phyloP scores from a whole-genome alignment of 2,888 invertebrate species.

The Apamea anceps region DNA sequence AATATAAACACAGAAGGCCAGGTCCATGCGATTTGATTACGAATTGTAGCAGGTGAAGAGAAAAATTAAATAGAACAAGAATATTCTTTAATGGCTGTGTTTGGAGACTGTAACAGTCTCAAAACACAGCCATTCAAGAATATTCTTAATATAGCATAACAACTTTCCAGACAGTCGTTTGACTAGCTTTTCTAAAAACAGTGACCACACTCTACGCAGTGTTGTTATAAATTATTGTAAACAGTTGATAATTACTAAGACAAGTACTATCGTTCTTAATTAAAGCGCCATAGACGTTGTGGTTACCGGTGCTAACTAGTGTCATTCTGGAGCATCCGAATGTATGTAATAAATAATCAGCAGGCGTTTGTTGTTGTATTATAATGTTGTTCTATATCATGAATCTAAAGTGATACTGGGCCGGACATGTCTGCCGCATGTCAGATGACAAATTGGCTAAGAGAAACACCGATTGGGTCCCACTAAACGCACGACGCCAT shows the following conservation, averaged over 20 bases:
- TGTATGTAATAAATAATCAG: neutral
- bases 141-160: neutral
- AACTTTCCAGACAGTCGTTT: neutral
- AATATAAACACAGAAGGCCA: slow-evolving; percentile 16
- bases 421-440: too few species aligned
- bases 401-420: too few species aligned
- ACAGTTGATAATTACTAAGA: neutral
- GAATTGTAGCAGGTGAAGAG: neutral
- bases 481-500: too few species aligned
- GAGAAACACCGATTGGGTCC: too few species aligned
- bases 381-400: neutral
- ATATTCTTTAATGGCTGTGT: neutral
- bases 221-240: neutral
- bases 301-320: neutral
- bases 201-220: neutral
- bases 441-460: too few species aligned
- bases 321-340: neutral
- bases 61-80: neutral
- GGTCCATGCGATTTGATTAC: neutral
- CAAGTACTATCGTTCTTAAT: neutral
- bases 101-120: neutral
- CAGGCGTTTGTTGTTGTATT: neutral
- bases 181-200: neutral
- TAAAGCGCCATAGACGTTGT: too few species aligned
- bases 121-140: too few species aligned